Evolutionary conservation across 2,888 invertebrate genomes (phyloP).

Genomic region (Beris morrisii): DNA sequence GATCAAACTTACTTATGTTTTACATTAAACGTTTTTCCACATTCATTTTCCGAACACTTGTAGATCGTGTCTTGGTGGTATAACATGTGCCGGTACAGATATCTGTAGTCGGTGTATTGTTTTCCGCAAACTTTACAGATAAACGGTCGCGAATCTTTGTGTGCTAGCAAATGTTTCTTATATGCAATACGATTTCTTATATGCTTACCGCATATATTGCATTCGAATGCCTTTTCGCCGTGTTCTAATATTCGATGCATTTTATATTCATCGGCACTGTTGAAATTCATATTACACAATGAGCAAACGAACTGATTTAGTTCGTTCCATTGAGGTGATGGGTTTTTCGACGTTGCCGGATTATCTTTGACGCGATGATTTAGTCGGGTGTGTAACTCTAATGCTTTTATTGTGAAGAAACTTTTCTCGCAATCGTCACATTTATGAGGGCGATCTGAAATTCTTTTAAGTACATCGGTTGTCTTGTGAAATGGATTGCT

Average conservation of each 20-base stretch:
- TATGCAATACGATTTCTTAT: conserved; percentile 3
- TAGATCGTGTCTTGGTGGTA: conserved; percentile 15
- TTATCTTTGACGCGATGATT: conserved; percentile 54
- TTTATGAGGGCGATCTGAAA: conserved; percentile 18
- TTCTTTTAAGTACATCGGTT: no score
- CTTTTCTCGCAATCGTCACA: conserved; percentile 38
- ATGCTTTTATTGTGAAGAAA: conserved; percentile 35
- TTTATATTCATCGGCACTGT: conserved; percentile 8
- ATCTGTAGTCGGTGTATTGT: conserved; percentile 21
- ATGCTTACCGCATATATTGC: conserved; percentile 13
- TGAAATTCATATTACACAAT: conserved; percentile 9
- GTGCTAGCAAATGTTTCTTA: conserved; percentile 21
- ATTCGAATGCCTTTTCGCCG: conserved; percentile 8
- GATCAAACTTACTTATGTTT: conserved; percentile 27
- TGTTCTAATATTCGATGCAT: conserved; percentile 27
- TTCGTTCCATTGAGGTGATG: background rate
- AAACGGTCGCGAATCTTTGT: background rate
- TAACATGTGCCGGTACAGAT: conserved; percentile 25
- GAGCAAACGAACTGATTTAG: background rate
- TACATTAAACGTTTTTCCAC: conserved; percentile 19
- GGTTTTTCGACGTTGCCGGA: background rate
- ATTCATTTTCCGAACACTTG: conserved; percentile 10
- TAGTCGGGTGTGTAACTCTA: conserved; percentile 45
- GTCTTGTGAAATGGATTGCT: background rate
- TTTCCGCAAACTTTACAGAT: conserved; percentile 22